These are phyloP conservation scores for Acanthococcus lagerstroemiae DNA, from an alignment of 2,888 invertebrate genomes.

Conservation along the genomic window DNA sequence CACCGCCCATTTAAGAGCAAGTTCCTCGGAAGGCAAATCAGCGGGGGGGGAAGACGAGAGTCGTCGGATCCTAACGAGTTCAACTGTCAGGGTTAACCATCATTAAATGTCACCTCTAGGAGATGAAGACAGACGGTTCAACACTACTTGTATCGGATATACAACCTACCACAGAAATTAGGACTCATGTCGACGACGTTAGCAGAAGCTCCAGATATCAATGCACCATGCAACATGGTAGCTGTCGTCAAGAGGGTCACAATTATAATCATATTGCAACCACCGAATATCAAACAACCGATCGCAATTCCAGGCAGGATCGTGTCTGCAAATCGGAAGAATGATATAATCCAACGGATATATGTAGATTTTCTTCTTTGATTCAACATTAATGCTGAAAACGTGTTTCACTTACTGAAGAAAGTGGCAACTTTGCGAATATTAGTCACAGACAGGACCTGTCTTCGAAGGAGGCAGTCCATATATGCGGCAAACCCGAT, in stretches of 20 bases:
- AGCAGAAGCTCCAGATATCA: constrained; percentile 55
- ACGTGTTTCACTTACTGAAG: constrained; percentile 45
- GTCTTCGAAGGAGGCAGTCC: constrained; percentile 49
- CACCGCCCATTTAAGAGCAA: too few relatives aligned
- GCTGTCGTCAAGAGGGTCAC: constrained; percentile 52
- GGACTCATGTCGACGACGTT: constrained; percentile 56
- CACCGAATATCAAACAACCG: constrained; percentile 51
- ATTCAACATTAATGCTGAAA: too few relatives aligned
- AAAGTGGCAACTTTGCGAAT: constrained; percentile 54
- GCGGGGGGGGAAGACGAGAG: too few relatives aligned
- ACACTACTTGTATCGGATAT: too few relatives aligned
- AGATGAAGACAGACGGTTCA: not conserved
- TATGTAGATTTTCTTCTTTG: too few relatives aligned
- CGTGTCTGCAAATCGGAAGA: constrained; percentile 44
- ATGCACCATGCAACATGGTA: constrained; percentile 54
- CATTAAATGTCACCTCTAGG: not conserved
- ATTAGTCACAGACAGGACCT: constrained; percentile 50
- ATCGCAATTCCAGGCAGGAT: constrained; percentile 53
- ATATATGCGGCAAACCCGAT: constrained; percentile 49
- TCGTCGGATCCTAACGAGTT: too few relatives aligned
- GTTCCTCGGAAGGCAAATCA: too few relatives aligned
- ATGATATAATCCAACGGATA: too few relatives aligned
- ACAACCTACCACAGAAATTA: constrained; percentile 21
- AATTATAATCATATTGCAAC: constrained; percentile 51
- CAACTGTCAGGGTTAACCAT: too few relatives aligned